A percentile compares a stretch with the other conserved stretches of the same genome.
These are phyloP conservation scores for Neocrepidodera transversa DNA, from an alignment of 2,888 invertebrate species.

Conservation along the genomic window DNA sequence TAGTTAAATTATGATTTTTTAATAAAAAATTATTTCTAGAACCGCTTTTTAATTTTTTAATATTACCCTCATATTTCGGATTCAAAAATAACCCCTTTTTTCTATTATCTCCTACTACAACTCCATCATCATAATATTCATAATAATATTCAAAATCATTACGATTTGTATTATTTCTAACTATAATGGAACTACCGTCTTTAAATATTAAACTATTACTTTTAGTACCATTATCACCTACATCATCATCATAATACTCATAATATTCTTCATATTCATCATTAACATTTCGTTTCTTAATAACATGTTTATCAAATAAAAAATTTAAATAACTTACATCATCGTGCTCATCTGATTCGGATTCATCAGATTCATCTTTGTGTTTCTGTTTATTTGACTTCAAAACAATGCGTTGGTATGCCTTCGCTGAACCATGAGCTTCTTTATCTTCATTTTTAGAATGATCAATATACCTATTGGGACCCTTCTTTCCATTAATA, in stretches of 20 bases:
- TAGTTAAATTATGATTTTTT: neutral
- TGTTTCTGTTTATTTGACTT: slow-evolving; percentile 31
- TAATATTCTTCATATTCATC: slow-evolving; percentile 22
- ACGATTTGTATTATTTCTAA: neutral
- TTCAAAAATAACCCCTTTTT: neutral
- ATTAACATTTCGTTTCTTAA: slow-evolving; percentile 4
- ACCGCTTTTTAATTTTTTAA: neutral
- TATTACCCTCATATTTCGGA: neutral
- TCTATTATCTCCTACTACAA: neutral
- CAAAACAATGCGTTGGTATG: slow-evolving; percentile 33
- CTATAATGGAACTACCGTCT: neutral
- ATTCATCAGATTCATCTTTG: slow-evolving; percentile 5
- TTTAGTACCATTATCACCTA: neutral
- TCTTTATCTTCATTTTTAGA: slow-evolving; percentile 12
- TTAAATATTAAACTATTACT: neutral
- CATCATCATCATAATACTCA: slow-evolving; percentile 24
- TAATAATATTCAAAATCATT: slow-evolving; percentile 20
- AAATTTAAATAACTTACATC: slow-evolving; percentile 37
- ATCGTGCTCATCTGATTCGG: slow-evolving; percentile 23
- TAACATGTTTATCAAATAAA: neutral
- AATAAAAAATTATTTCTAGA: neutral
- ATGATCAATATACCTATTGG: slow-evolving; percentile 1
- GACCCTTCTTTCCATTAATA: slow-evolving; percentile 5
- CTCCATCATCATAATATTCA: slow-evolving; percentile 14
- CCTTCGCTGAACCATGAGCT: slow-evolving; percentile 15